Evolutionary conservation across 2,888 invertebrate species (phyloP).

Genomic region (Pterostichus niger): DNA sequence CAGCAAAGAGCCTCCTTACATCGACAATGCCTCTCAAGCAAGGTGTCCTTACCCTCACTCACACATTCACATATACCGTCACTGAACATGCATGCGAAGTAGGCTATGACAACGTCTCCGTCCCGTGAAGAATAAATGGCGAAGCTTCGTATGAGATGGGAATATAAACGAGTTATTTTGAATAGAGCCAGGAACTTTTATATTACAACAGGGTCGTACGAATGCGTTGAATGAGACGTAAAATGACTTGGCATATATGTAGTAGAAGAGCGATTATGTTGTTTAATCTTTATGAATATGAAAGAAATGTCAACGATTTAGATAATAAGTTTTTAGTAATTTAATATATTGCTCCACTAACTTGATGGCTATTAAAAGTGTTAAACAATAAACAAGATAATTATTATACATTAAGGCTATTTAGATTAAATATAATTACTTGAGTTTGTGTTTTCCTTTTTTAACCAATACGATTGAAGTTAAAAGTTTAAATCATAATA

Average conservation of each 20-base stretch:
- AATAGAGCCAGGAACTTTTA: slow-evolving; percentile 44
- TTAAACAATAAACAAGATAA: no score
- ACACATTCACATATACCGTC: not conserved
- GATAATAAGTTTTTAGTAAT: no score
- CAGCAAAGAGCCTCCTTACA: not conserved
- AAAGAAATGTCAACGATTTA: not conserved
- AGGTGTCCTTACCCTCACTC: not conserved
- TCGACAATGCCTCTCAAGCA: slow-evolving; percentile 6
- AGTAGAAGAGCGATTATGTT: not conserved
- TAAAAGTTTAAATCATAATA: no score
- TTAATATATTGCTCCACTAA: no score
- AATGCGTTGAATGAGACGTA: not conserved
- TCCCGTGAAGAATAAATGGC: slow-evolving; percentile 35
- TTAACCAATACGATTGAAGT: no score
- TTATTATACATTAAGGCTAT: no score
- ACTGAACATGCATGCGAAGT: slow-evolving; percentile 36
- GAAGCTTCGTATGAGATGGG: slow-evolving; percentile 53
- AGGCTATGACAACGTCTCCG: slow-evolving; percentile 41
- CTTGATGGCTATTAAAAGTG: no score
- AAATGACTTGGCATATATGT: slow-evolving; percentile 12
- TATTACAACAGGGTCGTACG: slow-evolving; percentile 13
- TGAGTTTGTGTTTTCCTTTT: no score
- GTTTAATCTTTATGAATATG: not conserved
- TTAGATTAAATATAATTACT: no score
- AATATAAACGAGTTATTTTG: slow-evolving; percentile 61